Base-by-base conservation (phyloP, 1,140 invertebrate species). In the Oryzaephilus surinamensis region DNA sequence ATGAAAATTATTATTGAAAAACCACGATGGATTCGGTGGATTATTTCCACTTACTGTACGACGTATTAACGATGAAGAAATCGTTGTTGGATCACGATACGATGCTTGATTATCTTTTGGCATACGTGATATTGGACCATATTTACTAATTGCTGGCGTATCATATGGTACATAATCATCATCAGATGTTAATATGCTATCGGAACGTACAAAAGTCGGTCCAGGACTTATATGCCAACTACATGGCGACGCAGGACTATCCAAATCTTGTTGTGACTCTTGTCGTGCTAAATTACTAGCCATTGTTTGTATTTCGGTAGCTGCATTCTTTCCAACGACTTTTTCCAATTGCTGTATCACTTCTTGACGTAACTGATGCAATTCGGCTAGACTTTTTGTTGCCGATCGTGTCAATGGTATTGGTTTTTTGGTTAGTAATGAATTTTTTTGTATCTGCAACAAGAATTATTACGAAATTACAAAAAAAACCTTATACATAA, bases 141-240 rank as follows among this genome's bases (percentile, higher is more conserved):
- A 86, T 61, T 82, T 84, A 51, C 76, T 84, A 12, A 76, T 73
- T 10, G 76, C 58, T 14, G 80, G 73, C 11, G 74, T 67, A 53
- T 84, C 82, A 60, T 84, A 84, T 3, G 84, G 81, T 26, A 84
- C 72, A 49, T 79, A 79, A 50, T 78, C 72, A 52, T 82, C 79
- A 45, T 81, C 81, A 34, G 81, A 78, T 17, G 77, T 72, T 41
- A 77, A 55, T 47, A 79, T 71, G 14, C 73, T 70, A 54, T 79
- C 76, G 13, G 74, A 71, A 34, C 74, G 66, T 21, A 73, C 71
- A 58, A 74, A 76, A 41, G 71, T 74, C 29, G 65, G 69, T 39
- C 58, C 51, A 53, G 53, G 60, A 52, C 54, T 59, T 50, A 60
- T 64, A 60, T 28, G 57, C 42, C 38, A 51, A 55, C 58, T 50